Base-by-base conservation (phyloP, 64 coral and sea anemone species). In the Montipora sp. region DNA sequence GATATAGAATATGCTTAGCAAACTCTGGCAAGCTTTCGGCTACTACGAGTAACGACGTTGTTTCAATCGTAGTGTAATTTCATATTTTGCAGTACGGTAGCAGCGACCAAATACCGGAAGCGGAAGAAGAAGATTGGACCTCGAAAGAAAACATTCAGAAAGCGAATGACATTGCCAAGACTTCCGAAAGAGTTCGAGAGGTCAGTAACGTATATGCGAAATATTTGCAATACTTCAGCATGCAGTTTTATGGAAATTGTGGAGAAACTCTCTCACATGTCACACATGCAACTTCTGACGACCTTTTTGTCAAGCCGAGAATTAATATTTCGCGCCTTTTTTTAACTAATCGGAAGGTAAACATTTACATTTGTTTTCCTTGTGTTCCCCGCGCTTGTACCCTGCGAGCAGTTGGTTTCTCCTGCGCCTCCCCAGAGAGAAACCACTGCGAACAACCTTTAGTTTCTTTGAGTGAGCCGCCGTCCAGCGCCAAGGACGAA, bases 141-240 rank as follows among this genome's bases (percentile, higher is more conserved):
- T 8, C 14, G 47, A 81, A 51, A 23, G 46, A 80, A 2, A 22
- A 16, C 5, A 16, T 20, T 7, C 9, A 44, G 16, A 13, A 91
- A n/a, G 80, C 90, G 20, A 60, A 16, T 77, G 80, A 84, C 27
- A 77, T 92, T 57, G 44, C 48, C 7, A 47, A 7, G 59, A 58
- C 90, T 63, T 85, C 90, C 10, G 90, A 92, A 51, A 72, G 75
- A 67, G 90, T 92, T 0, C 21, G 60, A 66, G 90, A 92, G 90
- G 90, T 92, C 9, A 84, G 72, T 60, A 18, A 5, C 16, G 43
- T 21, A 59, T 8, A 55, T 55, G 10, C 10, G 5, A 7, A 55
- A 55, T 55, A 55, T 6, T 57, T 57, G 53, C 53, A 57, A 57
- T 57, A 57, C 8, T 77, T 46, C 18, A 14, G 43, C 18, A 77